Percentiles rank a stretch among this genome's conserved stretches.
These are phyloP conservation scores for Megalops cyprinoides DNA, from an alignment of 2,797 vertebrate genomes.

Conservation along the genomic window DNA sequence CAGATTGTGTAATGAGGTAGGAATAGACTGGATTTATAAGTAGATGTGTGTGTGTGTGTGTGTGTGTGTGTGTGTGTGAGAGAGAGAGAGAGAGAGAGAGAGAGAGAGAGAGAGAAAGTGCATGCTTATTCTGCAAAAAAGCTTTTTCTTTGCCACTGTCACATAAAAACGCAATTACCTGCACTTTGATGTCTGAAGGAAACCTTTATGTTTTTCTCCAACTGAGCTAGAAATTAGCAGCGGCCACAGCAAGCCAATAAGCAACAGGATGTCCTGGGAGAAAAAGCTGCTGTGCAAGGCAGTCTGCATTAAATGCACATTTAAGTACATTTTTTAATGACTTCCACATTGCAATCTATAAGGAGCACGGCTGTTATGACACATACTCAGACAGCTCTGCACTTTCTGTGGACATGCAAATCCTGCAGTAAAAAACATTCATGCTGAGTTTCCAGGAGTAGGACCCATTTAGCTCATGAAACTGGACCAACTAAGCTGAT, in stretches of 20 bases:
- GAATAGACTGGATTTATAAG: conserved; percentile 3
- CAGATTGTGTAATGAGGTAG: neutral
- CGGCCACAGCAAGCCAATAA: neutral
- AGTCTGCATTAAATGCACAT: neutral
- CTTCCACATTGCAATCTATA: conserved; percentile 15
- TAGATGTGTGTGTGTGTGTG: conserved; percentile 10
- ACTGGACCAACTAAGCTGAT: neutral
- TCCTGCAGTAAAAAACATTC: conserved; percentile 5
- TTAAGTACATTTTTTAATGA: conserved; percentile 17
- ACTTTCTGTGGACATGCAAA: neutral
- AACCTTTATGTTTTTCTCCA: conserved; percentile 1
- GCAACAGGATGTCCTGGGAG: neutral
- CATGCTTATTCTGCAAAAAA: conserved; percentile 1
- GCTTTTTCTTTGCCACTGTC: conserved; percentile 1
- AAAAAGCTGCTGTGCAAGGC: conserved; percentile 17
- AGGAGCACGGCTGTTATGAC: neutral
- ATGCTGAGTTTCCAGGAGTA: neutral
- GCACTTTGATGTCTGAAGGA: conserved; percentile 15
- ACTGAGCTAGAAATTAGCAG: conserved; percentile 5
- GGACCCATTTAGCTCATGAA: neutral
- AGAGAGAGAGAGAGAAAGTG: no score
- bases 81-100: no score
- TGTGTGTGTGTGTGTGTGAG: no score
- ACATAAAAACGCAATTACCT: conserved; percentile 17
- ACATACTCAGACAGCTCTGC: neutral